Conservation (phyloP, 2,888 invertebrate species). For the Drymonia ruficornis region DNA sequence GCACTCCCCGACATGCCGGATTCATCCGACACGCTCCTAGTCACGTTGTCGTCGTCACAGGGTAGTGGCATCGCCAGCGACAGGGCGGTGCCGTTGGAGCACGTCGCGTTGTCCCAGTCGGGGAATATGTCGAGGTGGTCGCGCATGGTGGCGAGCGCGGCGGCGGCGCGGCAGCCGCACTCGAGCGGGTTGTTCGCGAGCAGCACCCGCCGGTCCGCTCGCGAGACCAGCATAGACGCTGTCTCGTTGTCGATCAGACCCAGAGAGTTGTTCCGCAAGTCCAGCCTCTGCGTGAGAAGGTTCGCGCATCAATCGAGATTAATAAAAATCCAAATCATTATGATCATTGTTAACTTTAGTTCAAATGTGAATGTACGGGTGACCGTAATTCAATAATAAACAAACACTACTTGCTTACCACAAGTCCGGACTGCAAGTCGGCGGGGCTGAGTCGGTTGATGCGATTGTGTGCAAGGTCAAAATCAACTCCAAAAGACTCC, state of each 20-base stretch:
- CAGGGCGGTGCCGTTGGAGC: not conserved
- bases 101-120: not conserved
- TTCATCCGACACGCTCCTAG: no score
- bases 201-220: not conserved
- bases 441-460: not conserved
- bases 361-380: no score
- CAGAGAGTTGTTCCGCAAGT: no score
- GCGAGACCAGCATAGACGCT: no score
- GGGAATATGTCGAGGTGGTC: constrained; percentile 28
- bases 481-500: not conserved
- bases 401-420: not conserved
- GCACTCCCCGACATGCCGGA: no score
- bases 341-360: no score
- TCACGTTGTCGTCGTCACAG: no score
- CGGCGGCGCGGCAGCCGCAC: constrained; percentile 79
- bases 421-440: not conserved
- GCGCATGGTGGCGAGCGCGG: constrained; percentile 46
- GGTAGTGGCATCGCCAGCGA: no score
- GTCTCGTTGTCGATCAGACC: no score
- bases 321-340: no score
- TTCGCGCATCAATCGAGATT: no score
- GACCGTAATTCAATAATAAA: no score
- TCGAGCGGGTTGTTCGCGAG: not conserved
- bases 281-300: not conserved
- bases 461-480: not conserved